These are phyloP conservation scores for Syncerus caffer DNA, from an alignment of 2,797 vertebrate genomes.

Conservation along the genomic window DNA sequence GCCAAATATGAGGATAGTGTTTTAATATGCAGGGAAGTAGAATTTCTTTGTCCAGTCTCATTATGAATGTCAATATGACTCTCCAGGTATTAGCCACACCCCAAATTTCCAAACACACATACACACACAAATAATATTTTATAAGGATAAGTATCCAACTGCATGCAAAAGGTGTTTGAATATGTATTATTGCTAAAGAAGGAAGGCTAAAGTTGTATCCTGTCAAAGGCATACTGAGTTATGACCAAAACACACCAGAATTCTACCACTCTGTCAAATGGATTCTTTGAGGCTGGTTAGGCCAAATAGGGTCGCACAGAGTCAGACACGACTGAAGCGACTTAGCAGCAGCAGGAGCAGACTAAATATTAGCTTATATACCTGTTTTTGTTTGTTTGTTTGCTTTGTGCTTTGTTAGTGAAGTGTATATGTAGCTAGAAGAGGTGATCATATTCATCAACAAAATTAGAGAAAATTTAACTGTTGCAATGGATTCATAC, in stretches of 20 bases:
- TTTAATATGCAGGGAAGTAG: neutral
- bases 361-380: neutral
- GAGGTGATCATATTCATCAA: neutral
- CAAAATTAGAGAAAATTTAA: slow-evolving; percentile 11
- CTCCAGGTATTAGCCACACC: neutral
- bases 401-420: neutral
- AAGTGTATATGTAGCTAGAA: neutral
- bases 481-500: neutral
- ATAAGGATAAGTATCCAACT: neutral
- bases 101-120: neutral
- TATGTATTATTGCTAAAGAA: neutral
- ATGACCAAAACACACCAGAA: neutral
- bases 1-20: neutral
- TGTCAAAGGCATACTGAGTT: neutral
- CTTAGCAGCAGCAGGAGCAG: neutral
- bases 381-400: neutral
- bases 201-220: neutral
- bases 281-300: neutral
- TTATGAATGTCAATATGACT: neutral
- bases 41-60: neutral
- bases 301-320: accelerated
- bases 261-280: neutral
- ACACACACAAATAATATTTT: neutral
- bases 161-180: neutral
- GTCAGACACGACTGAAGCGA: accelerated